Conservation (phyloP, 1,140 invertebrate genomes). For the Rhysida immarginata region DNA sequence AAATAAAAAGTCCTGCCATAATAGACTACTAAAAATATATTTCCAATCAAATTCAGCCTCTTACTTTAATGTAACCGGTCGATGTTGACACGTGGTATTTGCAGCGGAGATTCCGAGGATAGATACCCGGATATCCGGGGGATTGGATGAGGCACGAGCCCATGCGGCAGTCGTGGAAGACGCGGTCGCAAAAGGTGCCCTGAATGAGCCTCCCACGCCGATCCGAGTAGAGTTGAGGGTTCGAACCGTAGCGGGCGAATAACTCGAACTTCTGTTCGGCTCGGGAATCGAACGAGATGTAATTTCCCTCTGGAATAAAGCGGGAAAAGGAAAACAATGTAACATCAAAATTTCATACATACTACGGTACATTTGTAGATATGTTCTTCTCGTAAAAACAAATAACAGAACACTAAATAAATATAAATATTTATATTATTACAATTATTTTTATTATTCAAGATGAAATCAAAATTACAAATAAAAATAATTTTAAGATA, state of each 20-base stretch:
- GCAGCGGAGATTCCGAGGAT: conserved; percentile 75
- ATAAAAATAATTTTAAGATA: no score
- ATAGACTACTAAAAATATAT: no score
- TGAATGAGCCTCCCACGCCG: conserved; percentile 65
- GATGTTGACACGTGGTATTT: conserved; percentile 72
- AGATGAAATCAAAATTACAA: no score
- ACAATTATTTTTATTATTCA: no score
- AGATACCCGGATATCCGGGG: conserved; percentile 78
- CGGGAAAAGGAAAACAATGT: neutral
- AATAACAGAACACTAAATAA: no score
- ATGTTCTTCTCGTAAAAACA: no score
- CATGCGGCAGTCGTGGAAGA: conserved; percentile 53
- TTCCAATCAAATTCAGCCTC: neutral
- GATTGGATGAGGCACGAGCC: conserved; percentile 86
- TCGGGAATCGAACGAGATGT: conserved; percentile 55
- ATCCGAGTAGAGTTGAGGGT: conserved; percentile 80
- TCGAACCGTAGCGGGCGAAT: conserved; percentile 63
- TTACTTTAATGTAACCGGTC: conserved; percentile 61
- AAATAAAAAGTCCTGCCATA: no score
- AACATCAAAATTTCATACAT: no score
- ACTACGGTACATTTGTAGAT: no score
- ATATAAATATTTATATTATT: no score
- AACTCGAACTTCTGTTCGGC: conserved; percentile 39
- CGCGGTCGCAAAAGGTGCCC: conserved; percentile 52
- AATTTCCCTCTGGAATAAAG: conserved; percentile 56